Conservation (phyloP, 2,113 vertebrate genomes). For the Acinonyx jubatus region DNA sequence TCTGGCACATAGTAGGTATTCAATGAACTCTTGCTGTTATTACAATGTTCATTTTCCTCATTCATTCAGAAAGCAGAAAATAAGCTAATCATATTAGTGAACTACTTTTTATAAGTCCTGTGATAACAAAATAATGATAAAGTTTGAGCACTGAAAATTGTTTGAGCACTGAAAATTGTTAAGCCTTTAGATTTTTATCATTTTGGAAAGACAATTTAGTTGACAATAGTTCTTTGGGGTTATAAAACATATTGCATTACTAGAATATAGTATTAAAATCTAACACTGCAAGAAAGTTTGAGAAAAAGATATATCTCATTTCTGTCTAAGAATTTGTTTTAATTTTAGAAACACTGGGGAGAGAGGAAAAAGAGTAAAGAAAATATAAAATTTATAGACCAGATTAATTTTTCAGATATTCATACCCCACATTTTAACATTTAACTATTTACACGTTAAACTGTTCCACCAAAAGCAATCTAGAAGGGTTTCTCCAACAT, state of each 20-base stretch:
- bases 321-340: slow-evolving; percentile 22
- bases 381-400: neutral
- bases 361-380: neutral
- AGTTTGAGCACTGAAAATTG: slow-evolving; percentile 55
- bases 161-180: slow-evolving; percentile 48
- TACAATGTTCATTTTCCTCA: neutral
- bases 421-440: slow-evolving; percentile 42
- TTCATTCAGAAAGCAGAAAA: neutral
- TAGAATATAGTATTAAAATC: slow-evolving; percentile 36
- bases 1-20: neutral
- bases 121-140: slow-evolving; percentile 42
- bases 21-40: neutral
- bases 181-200: slow-evolving; percentile 50
- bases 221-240: slow-evolving; percentile 20
- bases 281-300: slow-evolving; percentile 9
- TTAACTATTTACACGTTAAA: slow-evolving; percentile 61
- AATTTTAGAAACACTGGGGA: slow-evolving; percentile 29
- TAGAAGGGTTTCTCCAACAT: neutral
- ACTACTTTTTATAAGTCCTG: slow-evolving; percentile 8
- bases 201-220: slow-evolving; percentile 63
- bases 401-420: neutral
- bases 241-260: slow-evolving; percentile 58
- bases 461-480: slow-evolving; percentile 54
- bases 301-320: neutral
- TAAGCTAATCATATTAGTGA: neutral